phyloP scores from a whole-genome alignment of 2,797 vertebrate species.

The Cyclura pinguis region DNA sequence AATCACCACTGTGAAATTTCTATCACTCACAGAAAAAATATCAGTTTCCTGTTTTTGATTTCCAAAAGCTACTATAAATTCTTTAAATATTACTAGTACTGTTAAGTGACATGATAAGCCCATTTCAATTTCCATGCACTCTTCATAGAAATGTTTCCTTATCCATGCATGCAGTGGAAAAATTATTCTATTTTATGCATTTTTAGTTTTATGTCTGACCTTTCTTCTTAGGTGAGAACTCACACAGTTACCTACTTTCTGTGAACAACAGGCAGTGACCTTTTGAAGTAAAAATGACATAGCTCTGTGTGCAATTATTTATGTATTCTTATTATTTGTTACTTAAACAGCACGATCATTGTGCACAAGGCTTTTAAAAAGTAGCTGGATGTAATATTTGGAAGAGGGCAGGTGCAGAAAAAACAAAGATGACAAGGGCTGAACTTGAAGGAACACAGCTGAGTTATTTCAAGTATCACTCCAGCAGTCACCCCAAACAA shows the following conservation, averaged over 20 bases:
- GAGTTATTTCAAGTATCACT: not conserved
- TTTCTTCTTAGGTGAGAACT: not conserved
- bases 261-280: not conserved
- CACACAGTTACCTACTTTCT: no score
- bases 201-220: not conserved
- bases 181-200: not conserved
- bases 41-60: slow-evolving; percentile 21
- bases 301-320: not conserved
- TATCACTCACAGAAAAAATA: slow-evolving; percentile 1
- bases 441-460: no score
- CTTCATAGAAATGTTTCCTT: not conserved
- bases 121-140: not conserved
- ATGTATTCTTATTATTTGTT: not conserved
- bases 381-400: not conserved
- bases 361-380: not conserved
- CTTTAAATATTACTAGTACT: slow-evolving; percentile 2
- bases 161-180: not conserved
- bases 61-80: not conserved
- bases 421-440: no score
- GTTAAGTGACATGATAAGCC: not conserved
- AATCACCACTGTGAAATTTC: not conserved
- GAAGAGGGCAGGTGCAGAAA: no score
- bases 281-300: slow-evolving; percentile 7
- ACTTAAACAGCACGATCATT: not conserved
- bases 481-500: not conserved